Evolutionary conservation across 1,140 invertebrate species (phyloP), one percentile per base, ranked within the genome.

Genomic region (Hypothenemus hampei): DNA sequence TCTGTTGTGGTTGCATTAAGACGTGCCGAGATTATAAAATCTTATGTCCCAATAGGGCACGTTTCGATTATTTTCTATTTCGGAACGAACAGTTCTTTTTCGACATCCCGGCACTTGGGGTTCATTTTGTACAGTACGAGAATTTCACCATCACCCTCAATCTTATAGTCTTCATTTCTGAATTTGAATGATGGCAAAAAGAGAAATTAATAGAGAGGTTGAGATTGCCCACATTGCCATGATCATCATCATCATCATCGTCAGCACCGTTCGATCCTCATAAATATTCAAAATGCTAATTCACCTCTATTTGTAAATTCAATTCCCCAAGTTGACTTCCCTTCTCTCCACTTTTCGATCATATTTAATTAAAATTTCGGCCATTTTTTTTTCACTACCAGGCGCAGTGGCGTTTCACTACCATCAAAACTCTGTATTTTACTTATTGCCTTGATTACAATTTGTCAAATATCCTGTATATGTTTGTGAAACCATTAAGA

Each of bases 221-320:
- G 35, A 37, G 35, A 10, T 16, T 21, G 26, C 40, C 40, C 21
- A 40, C 37, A 22, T 29, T n/a, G n/a, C n/a, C n/a, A n/a, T n/a
- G n/a, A n/a, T n/a, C n/a, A n/a, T n/a, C n/a, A n/a, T n/a, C n/a
- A n/a, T n/a, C n/a, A n/a, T n/a, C n/a, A n/a, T n/a, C n/a, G n/a
- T n/a, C n/a, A n/a, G n/a, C n/a, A n/a, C n/a, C 29, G 40, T 44
- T 36, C 31, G 18, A 20, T 22, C 13, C n/a, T 56, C 39, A 55
- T 59, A 49, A 52, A 54, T 59, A 56, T 59, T 55, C 51, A 59
- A 48, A 47, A 59, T 51, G 51, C 45, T 50, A 58, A 59, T 59
- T 55, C 39, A 18, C 41, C 18, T 44, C 50, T 53, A 53, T 53
- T 53, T 53, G 50, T 53, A 53, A 53, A 53, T 53, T 53, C 50